These are phyloP conservation scores for Nothoprocta pentlandii DNA, from an alignment of 2,113 vertebrate species.

Conservation along the genomic window DNA sequence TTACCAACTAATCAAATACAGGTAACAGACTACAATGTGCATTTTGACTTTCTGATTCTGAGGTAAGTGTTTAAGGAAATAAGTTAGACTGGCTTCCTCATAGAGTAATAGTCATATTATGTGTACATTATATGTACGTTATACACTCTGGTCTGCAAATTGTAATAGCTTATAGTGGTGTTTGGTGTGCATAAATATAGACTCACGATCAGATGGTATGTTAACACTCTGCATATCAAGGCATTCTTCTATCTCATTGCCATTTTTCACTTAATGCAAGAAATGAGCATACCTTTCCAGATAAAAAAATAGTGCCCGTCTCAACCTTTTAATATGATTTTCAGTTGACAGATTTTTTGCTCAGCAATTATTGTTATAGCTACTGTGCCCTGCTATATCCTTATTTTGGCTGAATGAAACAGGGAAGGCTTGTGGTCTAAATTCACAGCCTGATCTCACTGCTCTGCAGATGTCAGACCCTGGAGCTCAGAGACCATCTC, in stretches of 20 bases:
- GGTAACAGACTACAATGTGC: no score
- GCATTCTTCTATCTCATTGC: not conserved
- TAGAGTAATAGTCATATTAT: no score
- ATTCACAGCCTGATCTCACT: not conserved
- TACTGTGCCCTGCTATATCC: not conserved
- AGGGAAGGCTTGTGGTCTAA: not conserved
- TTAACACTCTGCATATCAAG: not conserved
- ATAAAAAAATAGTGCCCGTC: not conserved
- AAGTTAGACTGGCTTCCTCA: no score
- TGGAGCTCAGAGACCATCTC: not conserved
- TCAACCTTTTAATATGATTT: not conserved
- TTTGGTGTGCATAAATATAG: no score
- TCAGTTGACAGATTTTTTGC: not conserved
- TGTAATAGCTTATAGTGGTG: no score
- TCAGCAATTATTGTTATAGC: not conserved
- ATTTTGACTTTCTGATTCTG: no score
- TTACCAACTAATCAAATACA: no score
- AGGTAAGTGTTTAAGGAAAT: no score
- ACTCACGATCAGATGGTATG: no score
- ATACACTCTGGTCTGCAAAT: no score
- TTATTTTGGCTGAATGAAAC: not conserved
- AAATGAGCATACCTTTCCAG: not conserved
- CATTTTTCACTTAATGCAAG: not conserved
- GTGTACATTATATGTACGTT: no score
- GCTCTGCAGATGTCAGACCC: not conserved